These are phyloP conservation scores for Orcinus orca DNA, from an alignment of 2,113 vertebrate species.

Conservation along the genomic window DNA sequence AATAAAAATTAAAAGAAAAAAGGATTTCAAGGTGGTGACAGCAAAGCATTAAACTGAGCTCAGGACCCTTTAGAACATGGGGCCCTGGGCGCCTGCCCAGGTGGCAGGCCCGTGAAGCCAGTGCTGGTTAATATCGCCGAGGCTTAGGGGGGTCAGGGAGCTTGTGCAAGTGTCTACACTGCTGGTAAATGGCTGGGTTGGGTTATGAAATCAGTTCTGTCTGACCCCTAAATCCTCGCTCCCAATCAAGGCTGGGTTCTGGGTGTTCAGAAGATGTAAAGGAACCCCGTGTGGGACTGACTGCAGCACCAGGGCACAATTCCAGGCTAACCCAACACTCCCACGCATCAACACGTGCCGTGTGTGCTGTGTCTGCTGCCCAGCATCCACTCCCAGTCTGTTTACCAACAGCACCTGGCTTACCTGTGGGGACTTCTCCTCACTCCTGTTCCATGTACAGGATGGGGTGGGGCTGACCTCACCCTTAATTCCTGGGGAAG, in stretches of 20 bases:
- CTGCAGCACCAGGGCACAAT: too few species aligned
- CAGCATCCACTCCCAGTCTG: neutral
- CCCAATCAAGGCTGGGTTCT: neutral
- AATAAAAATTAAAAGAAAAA: too few species aligned
- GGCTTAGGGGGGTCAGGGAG: too few species aligned
- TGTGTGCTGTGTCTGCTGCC: neutral
- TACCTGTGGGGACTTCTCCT: fast-evolving
- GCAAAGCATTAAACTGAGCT: neutral
- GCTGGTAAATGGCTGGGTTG: neutral
- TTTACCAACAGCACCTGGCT: neutral
- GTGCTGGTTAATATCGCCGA: too few species aligned
- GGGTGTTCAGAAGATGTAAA: neutral
- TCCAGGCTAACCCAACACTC: too few species aligned
- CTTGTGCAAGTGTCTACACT: neutral
- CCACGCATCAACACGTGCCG: fast-evolving
- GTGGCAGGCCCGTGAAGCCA: neutral
- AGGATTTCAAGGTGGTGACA: too few species aligned
- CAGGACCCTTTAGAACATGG: too few species aligned
- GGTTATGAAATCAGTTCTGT: neutral
- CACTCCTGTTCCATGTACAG: neutral
- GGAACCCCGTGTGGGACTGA: fast-evolving
- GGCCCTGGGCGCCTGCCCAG: too few species aligned
- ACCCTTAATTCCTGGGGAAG: neutral
- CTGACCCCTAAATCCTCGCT: neutral
- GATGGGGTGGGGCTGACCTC: neutral